These are phyloP conservation scores for Tolmerus cingulatus DNA, from an alignment of 2,888 invertebrate genomes.

Conservation along the genomic window DNA sequence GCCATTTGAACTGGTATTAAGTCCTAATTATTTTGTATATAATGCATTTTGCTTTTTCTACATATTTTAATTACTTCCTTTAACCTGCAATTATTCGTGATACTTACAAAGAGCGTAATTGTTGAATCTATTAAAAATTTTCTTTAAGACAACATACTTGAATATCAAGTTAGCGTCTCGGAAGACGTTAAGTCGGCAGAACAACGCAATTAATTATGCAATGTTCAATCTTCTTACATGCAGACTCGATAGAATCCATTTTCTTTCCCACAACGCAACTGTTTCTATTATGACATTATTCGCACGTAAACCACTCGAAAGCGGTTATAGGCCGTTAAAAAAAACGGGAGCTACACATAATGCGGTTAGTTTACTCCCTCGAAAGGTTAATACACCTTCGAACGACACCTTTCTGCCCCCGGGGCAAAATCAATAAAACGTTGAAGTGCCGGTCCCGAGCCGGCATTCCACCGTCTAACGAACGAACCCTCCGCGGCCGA, in stretches of 20 bases:
- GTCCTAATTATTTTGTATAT: too few relatives aligned
- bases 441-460: background rate
- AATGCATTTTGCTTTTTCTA: too few relatives aligned
- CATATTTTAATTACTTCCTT: too few relatives aligned
- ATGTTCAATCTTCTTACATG: background rate
- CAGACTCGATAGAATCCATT: background rate
- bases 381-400: constrained; percentile 24
- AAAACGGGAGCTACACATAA: background rate
- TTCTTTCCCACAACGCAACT: background rate
- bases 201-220: background rate
- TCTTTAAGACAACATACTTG: background rate
- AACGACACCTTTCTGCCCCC: constrained; percentile 13
- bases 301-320: background rate
- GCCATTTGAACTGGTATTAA: too few relatives aligned
- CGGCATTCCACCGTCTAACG: background rate
- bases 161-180: background rate
- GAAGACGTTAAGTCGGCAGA: background rate
- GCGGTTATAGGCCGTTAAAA: background rate
- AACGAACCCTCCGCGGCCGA: background rate
- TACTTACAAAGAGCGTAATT: too few relatives aligned
- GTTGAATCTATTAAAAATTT: background rate
- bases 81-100: too few relatives aligned
- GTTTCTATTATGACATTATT: background rate
- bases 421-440: constrained; percentile 21
- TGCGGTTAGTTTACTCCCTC: constrained; percentile 11